Evolutionary conservation across 2,113 vertebrate genomes (phyloP).

Genomic region (Copsychus sechellarum): DNA sequence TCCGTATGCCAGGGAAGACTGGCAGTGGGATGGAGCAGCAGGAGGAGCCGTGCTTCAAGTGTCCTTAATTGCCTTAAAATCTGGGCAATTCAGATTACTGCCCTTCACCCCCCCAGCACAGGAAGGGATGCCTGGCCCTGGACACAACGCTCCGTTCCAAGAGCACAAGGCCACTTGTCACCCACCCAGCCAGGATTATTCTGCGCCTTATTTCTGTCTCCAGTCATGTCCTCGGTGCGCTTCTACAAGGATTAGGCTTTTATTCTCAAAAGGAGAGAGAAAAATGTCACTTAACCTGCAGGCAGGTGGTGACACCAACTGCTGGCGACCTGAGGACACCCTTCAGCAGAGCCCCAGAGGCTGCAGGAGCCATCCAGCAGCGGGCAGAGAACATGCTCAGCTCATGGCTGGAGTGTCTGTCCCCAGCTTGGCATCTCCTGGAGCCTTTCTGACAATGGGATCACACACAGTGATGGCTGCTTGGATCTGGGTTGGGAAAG

Average conservation of each 20-base stretch:
- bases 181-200: neutral
- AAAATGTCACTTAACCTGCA: neutral
- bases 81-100: neutral
- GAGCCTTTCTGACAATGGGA: accelerated
- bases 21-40: neutral
- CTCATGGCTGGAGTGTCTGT: neutral
- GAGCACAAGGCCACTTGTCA: neutral
- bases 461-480: accelerated
- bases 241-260: neutral
- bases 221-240: accelerated
- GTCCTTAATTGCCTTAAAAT: neutral
- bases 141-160: accelerated
- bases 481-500: accelerated
- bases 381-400: accelerated
- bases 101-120: neutral
- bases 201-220: neutral
- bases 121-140: neutral
- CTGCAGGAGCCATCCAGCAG: accelerated
- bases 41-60: neutral
- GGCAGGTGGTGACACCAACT: neutral
- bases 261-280: neutral
- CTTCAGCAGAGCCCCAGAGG: neutral
- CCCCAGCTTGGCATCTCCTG: accelerated
- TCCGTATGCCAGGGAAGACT: neutral
- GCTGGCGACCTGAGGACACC: neutral